phyloP scores from a whole-genome alignment of 2,888 invertebrate genomes.

The Calameuta pallipes region DNA sequence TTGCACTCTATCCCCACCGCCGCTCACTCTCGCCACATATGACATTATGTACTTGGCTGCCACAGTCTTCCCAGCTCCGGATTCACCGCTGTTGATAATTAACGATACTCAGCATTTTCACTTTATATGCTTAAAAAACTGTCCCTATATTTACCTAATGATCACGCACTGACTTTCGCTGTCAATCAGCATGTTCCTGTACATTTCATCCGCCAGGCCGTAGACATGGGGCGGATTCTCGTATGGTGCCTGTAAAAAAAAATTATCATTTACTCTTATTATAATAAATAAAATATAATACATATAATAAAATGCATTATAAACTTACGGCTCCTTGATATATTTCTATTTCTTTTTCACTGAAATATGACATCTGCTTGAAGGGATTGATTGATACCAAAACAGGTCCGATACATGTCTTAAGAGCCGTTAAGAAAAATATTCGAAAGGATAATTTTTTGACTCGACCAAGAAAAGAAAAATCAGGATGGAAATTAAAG shows the following conservation, averaged over 20 bases:
- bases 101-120: neutral
- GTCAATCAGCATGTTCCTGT: conserved; percentile 78
- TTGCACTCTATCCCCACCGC: conserved; percentile 74
- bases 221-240: conserved; percentile 80
- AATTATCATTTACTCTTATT: neutral
- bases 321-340: conserved; percentile 71
- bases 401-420: conserved; percentile 76
- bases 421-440: conserved; percentile 57
- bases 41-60: conserved; percentile 77
- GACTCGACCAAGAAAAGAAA: neutral
- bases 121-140: neutral
- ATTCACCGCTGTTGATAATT: conserved; percentile 70
- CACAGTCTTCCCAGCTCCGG: conserved; percentile 77
- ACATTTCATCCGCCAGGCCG: conserved; percentile 78
- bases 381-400: conserved; percentile 75
- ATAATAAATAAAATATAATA: neutral
- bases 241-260: conserved; percentile 71
- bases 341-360: conserved; percentile 72
- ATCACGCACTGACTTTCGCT: conserved; percentile 78
- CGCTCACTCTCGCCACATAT: conserved; percentile 74
- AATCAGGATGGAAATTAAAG: neutral
- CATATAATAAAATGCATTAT: neutral
- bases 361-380: conserved; percentile 74
- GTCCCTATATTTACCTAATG: conserved; percentile 69
- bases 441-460: neutral